Evolutionary conservation across 2,113 vertebrate genomes (phyloP).

Genomic region (Riparia riparia): DNA sequence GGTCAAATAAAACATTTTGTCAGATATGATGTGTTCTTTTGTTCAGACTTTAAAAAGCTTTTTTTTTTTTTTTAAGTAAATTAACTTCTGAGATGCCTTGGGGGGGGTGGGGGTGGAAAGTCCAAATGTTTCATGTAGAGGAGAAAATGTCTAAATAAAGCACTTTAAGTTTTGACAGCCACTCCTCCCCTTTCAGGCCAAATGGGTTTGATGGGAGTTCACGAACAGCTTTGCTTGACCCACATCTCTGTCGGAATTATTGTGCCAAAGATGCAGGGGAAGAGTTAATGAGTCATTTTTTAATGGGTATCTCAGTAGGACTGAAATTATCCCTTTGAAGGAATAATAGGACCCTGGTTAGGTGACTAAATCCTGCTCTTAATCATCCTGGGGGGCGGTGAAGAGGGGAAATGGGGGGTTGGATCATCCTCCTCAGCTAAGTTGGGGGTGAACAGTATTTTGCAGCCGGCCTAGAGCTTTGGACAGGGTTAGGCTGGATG

Average conservation of each 20-base stretch:
- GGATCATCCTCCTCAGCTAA: not conserved
- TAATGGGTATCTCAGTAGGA: constrained; percentile 21
- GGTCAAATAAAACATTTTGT: constrained; percentile 23
- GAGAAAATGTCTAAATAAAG: not conserved
- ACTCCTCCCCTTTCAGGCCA: not conserved
- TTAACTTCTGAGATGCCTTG: not conserved
- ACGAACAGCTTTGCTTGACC: not conserved
- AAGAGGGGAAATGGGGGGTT: not conserved
- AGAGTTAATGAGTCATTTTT: constrained; percentile 54
- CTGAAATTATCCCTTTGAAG: constrained; percentile 3
- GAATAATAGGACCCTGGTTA: constrained; percentile 34
- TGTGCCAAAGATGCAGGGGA: not conserved
- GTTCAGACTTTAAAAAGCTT: not conserved
- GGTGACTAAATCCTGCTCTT: constrained; percentile 55
- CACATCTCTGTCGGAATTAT: not conserved
- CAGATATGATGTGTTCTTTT: not conserved
- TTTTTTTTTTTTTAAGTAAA: not conserved
- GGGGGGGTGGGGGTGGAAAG: too few relatives aligned
- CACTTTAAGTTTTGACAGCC: not conserved
- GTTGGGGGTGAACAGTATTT: not conserved
- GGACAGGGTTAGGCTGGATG: not conserved
- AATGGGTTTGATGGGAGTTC: not conserved
- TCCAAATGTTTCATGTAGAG: not conserved
- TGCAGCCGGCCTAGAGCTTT: not conserved
- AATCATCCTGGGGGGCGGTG: constrained; percentile 53